These are phyloP conservation scores for Caenorhabditis doughertyi DNA, from an alignment of 2,888 invertebrate species.

Conservation along the genomic window DNA sequence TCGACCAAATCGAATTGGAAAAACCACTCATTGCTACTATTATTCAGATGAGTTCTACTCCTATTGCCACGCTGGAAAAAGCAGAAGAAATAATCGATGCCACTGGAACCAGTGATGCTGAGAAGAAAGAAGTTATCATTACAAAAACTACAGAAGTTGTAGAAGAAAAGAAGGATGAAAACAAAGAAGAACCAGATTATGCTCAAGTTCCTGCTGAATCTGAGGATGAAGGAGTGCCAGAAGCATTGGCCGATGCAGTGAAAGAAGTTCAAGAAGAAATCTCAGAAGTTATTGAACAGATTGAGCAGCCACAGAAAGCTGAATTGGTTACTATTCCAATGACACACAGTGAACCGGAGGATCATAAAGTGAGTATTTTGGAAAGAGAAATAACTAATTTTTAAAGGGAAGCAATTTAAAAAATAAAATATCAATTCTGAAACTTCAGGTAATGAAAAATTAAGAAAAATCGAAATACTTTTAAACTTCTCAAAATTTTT, in stretches of 20 bases:
- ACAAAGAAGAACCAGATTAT: constrained; percentile 53
- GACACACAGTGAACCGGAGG: constrained; percentile 49
- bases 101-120: constrained; percentile 22
- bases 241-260: neutral
- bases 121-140: constrained; percentile 36
- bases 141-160: neutral
- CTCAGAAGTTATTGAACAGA: constrained; percentile 2
- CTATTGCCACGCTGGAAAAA: constrained; percentile 13
- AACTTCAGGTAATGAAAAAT: too few species aligned
- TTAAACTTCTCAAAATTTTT: too few species aligned
- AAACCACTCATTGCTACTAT: constrained; percentile 58
- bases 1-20: constrained; percentile 57
- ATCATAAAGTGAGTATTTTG: constrained; percentile 48
- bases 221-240: constrained; percentile 24
- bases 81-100: constrained; percentile 53
- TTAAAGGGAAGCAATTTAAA: neutral
- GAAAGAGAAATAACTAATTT: neutral
- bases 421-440: neutral
- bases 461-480: too few species aligned
- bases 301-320: constrained; percentile 52
- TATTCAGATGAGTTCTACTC: constrained; percentile 60
- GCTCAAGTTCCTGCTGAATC: constrained; percentile 57
- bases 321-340: constrained; percentile 54
- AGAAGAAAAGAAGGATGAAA: constrained; percentile 12
- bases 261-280: neutral